These are phyloP conservation scores for Leptopterna dolabrata DNA, from an alignment of 2,888 invertebrate species.

Conservation along the genomic window DNA sequence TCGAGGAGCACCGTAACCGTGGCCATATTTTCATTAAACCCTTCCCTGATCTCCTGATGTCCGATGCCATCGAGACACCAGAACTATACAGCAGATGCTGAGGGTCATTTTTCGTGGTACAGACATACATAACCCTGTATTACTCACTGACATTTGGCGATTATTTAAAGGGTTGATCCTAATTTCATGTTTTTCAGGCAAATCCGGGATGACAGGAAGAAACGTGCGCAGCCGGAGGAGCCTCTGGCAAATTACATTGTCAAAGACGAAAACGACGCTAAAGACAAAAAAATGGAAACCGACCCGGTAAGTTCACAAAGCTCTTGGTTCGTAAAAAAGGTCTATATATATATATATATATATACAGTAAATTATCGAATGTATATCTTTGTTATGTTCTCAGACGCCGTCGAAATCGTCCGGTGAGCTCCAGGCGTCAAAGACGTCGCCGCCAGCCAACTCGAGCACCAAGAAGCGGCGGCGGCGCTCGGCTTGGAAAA, in stretches of 20 bases:
- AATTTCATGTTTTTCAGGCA: not conserved
- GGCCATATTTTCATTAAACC: too few relatives aligned
- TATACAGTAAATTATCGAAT: not conserved
- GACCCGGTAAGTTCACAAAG: constrained; percentile 3
- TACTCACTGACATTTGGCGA: too few relatives aligned
- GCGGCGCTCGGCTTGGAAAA: constrained; percentile 35
- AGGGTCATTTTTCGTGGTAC: too few relatives aligned
- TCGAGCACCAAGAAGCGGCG: not conserved
- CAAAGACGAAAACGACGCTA: constrained; percentile 8
- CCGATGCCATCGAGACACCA: too few relatives aligned
- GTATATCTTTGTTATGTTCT: not conserved
- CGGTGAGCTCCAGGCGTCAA: not conserved
- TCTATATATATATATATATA: too few relatives aligned
- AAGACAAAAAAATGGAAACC: not conserved
- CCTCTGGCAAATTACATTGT: not conserved
- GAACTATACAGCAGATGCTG: too few relatives aligned
- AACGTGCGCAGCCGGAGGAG: not conserved
- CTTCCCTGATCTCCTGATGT: too few relatives aligned
- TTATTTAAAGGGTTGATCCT: too few relatives aligned
- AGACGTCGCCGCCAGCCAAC: not conserved
- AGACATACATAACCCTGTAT: too few relatives aligned
- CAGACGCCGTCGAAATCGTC: not conserved
- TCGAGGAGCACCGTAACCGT: too few relatives aligned
- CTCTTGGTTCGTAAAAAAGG: not conserved
- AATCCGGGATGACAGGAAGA: constrained; percentile 56